These are phyloP conservation scores for Drosophila ezoana DNA, from an alignment of 2,888 invertebrate genomes.

Conservation along the genomic window DNA sequence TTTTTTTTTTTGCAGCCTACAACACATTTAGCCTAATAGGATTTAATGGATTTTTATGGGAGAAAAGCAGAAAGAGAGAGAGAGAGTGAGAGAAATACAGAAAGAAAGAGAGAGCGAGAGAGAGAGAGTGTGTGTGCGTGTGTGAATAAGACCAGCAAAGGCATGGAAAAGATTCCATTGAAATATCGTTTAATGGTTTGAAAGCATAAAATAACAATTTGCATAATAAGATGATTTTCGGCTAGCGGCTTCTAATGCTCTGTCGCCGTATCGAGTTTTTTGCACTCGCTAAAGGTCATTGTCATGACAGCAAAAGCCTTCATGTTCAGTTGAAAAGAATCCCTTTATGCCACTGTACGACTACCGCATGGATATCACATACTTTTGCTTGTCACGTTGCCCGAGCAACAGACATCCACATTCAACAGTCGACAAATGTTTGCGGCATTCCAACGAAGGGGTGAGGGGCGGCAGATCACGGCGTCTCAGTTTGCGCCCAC, in stretches of 20 bases:
- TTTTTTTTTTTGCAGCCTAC: conserved; percentile 25
- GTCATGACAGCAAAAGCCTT: conserved; percentile 40
- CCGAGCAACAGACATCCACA: conserved; percentile 43
- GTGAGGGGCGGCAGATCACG: neutral
- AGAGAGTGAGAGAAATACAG: too few species aligned
- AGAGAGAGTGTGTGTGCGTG: too few species aligned
- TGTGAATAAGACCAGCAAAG: neutral
- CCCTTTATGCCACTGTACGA: conserved; percentile 8
- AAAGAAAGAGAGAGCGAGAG: too few species aligned
- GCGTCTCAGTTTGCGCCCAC: neutral
- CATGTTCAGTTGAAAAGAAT: conserved; percentile 30
- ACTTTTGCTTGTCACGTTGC: conserved; percentile 23
- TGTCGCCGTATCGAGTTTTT: conserved; percentile 35
- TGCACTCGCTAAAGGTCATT: conserved; percentile 31
- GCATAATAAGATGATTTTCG: conserved; percentile 72
- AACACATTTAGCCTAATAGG: conserved; percentile 60
- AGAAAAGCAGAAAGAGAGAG: neutral
- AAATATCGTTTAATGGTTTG: conserved; percentile 50
- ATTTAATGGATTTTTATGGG: conserved; percentile 53
- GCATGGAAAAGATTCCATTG: conserved; percentile 31
- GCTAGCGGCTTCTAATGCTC: conserved; percentile 38
- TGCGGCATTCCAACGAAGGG: neutral
- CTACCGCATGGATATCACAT: conserved; percentile 27
- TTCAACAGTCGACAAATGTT: conserved; percentile 1
- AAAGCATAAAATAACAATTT: conserved; percentile 71